Evolutionary conservation across 2,797 vertebrate genomes (phyloP).

Genomic region (Muscicapa striata): DNA sequence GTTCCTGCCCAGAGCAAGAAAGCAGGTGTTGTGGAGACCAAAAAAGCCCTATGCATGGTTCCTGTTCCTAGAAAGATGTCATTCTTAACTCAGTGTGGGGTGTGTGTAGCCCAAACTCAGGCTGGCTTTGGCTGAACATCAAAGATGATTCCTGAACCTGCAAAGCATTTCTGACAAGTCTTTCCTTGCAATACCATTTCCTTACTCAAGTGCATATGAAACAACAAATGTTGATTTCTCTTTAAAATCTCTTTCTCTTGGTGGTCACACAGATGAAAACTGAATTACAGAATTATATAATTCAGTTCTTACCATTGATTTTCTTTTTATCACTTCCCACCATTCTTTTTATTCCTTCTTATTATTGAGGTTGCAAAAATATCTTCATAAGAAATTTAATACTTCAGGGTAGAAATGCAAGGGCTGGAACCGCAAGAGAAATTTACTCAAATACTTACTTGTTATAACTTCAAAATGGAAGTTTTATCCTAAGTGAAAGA

Average conservation of each 20-base stretch:
- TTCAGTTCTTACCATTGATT: constrained; percentile 51
- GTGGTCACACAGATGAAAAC: constrained; percentile 47
- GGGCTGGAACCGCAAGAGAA: background rate
- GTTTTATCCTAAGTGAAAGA: background rate
- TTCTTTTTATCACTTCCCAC: constrained; percentile 42
- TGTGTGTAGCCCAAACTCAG: constrained; percentile 14
- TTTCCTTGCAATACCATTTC: constrained; percentile 26
- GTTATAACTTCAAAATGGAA: constrained; percentile 24
- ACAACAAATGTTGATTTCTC: constrained; percentile 56
- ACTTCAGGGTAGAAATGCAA: constrained; percentile 38
- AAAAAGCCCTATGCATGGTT: background rate
- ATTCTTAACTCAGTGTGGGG: background rate
- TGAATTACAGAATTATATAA: constrained; percentile 24
- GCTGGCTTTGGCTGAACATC: constrained; percentile 32
- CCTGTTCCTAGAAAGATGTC: background rate
- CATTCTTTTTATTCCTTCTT: constrained; percentile 62
- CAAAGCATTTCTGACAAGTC: constrained; percentile 27
- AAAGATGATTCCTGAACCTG: constrained; percentile 33
- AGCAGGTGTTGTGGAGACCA: background rate
- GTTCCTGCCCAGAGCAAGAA: background rate
- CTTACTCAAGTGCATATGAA: constrained; percentile 34
- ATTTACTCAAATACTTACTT: background rate
- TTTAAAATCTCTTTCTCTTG: constrained; percentile 25
- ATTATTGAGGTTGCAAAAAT: constrained; percentile 5
- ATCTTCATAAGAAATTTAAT: constrained; percentile 33